Evolutionary conservation across 2,888 invertebrate genomes (phyloP).

Genomic region (Drosophila setosimentum): DNA sequence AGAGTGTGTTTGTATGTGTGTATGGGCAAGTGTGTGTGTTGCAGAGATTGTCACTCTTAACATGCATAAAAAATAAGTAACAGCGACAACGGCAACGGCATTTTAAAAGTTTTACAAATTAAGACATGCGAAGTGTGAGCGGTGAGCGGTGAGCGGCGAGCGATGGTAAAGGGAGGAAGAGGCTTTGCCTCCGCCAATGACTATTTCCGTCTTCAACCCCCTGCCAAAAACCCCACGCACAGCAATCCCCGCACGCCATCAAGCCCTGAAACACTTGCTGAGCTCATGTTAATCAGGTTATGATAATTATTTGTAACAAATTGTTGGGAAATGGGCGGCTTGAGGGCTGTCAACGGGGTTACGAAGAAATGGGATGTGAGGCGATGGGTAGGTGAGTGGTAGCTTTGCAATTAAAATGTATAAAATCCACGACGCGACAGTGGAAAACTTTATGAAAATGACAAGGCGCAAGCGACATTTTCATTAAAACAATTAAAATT

Average conservation of each 20-base stretch:
- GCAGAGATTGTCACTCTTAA: conserved; percentile 77
- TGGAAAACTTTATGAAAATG: conserved; percentile 77
- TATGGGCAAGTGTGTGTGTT: conserved; percentile 46
- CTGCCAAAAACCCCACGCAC: neutral
- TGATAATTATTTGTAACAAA: conserved; percentile 85
- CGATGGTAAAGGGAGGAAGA: neutral
- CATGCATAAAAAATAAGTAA: conserved; percentile 82
- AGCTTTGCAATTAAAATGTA: conserved; percentile 79
- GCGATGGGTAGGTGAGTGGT: conserved; percentile 11
- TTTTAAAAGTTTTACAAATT: conserved; percentile 78
- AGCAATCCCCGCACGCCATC: conserved; percentile 3
- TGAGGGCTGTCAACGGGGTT: conserved; percentile 24
- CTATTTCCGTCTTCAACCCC: conserved; percentile 60
- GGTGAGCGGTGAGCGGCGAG: neutral
- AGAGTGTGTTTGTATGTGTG: conserved; percentile 49
- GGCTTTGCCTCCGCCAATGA: conserved; percentile 35
- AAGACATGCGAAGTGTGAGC: conserved; percentile 55
- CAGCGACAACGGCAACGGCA: conserved; percentile 65
- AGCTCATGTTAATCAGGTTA: conserved; percentile 85
- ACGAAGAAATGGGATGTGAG: neutral
- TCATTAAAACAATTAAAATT: conserved; percentile 83
- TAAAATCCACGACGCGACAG: conserved; percentile 63
- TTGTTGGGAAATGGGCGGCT: conserved; percentile 68
- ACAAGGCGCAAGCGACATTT: conserved; percentile 79
- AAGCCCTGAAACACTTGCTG: conserved; percentile 57